Conservation (phyloP, 1,140 invertebrate species). For the Cyphomyrmex costatus region DNA sequence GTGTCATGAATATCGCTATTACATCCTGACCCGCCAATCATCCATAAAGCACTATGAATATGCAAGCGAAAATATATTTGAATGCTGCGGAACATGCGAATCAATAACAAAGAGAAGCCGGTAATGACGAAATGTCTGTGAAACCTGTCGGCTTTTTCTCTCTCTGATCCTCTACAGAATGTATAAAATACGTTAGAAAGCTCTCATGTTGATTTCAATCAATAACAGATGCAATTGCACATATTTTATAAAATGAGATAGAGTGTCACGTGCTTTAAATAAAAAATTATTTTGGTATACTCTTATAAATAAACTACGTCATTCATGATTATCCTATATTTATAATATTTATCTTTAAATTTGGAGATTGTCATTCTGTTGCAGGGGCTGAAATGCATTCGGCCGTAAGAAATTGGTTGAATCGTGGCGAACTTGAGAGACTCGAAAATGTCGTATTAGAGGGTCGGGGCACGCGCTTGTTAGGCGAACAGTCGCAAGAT, state of each 20-base stretch:
- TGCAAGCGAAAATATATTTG: slow-evolving; percentile 42
- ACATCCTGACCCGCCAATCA: slow-evolving; percentile 22
- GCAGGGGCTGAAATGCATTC: slow-evolving; percentile 84
- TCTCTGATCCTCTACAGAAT: background rate
- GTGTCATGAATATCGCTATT: slow-evolving; percentile 51
- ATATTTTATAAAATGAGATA: background rate
- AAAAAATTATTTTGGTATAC: background rate
- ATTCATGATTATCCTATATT: background rate
- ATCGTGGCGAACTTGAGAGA: slow-evolving; percentile 91
- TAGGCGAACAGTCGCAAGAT: slow-evolving; percentile 90
- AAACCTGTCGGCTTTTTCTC: slow-evolving; percentile 8
- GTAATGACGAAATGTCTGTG: background rate
- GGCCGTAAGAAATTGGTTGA: slow-evolving; percentile 90
- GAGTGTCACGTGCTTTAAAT: background rate
- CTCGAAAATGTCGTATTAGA: slow-evolving; percentile 92
- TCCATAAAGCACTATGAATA: slow-evolving; percentile 44
- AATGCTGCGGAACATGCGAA: slow-evolving; percentile 27
- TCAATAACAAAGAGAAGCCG: slow-evolving; percentile 22
- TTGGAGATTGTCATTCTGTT: background rate
- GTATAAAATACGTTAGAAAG: slow-evolving; percentile 6
- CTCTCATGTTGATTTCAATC: slow-evolving; percentile 4
- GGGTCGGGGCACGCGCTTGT: slow-evolving; percentile 91
- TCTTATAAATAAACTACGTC: slow-evolving; percentile 7
- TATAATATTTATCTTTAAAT: background rate
- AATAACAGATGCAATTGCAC: background rate